Base-by-base conservation (phyloP, 2,113 vertebrate genomes). In the Vombatus ursinus region DNA sequence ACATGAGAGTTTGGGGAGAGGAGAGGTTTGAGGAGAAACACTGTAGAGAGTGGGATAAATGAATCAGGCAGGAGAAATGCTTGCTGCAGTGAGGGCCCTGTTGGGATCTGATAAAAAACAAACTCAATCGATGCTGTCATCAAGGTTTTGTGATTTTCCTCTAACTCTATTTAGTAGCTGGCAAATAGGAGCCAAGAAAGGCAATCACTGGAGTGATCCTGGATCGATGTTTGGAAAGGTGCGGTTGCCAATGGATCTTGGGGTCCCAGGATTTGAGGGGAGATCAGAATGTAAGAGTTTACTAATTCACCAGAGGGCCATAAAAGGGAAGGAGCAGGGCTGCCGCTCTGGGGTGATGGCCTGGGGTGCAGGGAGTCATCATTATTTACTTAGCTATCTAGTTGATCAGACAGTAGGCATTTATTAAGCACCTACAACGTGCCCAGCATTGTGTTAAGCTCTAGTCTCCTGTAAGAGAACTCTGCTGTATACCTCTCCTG, bases 401-500 rank as follows among this genome's bases (percentile, higher is more conserved):
- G 90, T 90, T 57, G 31, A 26, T 94, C 22, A 51, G 7, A 26
- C 53, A 25, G 24, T 53, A 24, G 24, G 52, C 54, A 57, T 28
- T 57, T 28, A 28, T 57, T 57, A 57, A 10, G 54, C 54, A 28
- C 54, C 54, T 10, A 24, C 9, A 2, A 1, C 10, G 28, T 61
- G 57, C 57, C 57, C 57, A 8, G 7, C 24, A 57, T 25, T 26
- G 26, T 10, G 54, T 2, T 28, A 57, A 31, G 28, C 11, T 61
- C 94, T 50, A n/a, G 28, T 90, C 11, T 94, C 22, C 94, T 96
- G 50, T 37, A 93, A 37, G 91, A 93, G 37, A 49, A n/a, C 31
- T 7, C 48, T 93, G 23, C 52, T 95, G 91, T 95, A 91, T 95
- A 10, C 50, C 77, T 96, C 95, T 92, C 77, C 90, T 97, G 68